Evolutionary conservation across 2,113 vertebrate species (phyloP), one percentile per base, ranked within the genome.

Genomic region (Phaetusa simplex): DNA sequence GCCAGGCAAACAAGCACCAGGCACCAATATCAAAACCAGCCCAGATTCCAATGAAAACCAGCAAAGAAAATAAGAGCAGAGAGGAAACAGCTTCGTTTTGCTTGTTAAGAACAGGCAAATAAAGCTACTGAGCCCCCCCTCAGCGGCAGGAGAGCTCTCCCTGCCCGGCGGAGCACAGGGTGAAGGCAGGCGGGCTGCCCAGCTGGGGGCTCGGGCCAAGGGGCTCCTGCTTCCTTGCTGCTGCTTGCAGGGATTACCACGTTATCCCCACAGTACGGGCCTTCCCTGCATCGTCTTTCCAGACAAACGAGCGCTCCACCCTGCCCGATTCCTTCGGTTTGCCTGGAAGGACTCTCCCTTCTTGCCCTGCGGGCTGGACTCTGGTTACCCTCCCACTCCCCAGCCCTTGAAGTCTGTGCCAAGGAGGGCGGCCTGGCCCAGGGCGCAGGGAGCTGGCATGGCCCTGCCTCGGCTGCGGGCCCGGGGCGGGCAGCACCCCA

Each of bases 1-100:
- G 95, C 93, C 97, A 94, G 95, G 88, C 94, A 71, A 95, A 78
- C 69, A 70, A 93, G 92, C 73, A 94, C 43, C 88, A 95, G 95
- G 93, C 95, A 96, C 73, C 84, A 82, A 62, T 87, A 95, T 93
- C 94, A 91, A 96, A 95, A 96, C 70, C 94, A 84, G 94, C 77
- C 84, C 70, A 12, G 73, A 95, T 94, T 94, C 93, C 91, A 50
- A 49, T 61, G 93, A 84, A 97, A 95, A 93, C 81, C 94, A 93
- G 84, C 73, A 62, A 70, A 86, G 90, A 81, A 93, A 90, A 67
- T 49, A 73, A 8, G 71, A 86, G 86, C n/a, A 56, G 73, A 76
- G 86, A 82, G 42, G 22, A 69, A 79, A 55, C 30, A 0, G 10
- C 77, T 67, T 91, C 3, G 0, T 42, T 85, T 89, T 52, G 21